Evolutionary conservation across 2,113 vertebrate species (phyloP).

Genomic region (Petrocephalus zakoni): DNA sequence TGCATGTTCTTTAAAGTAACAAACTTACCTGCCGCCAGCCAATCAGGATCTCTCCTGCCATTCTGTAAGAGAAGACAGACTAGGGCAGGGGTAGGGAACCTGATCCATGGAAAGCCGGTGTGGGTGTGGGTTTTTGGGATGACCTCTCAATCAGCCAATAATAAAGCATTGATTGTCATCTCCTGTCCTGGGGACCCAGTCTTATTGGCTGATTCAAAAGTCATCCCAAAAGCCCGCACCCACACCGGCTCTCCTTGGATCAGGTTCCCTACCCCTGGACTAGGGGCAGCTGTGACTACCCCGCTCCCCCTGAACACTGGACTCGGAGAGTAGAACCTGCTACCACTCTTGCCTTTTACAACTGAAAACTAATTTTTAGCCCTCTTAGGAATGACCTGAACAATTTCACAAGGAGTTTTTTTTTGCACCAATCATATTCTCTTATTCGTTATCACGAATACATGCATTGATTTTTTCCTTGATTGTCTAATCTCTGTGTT

Average conservation of each 20-base stretch:
- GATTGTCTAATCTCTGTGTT: not conserved
- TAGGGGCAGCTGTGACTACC: not conserved
- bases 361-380: not conserved
- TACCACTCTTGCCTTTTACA: not conserved
- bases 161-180: too few species aligned
- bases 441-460: not conserved
- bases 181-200: too few species aligned
- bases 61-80: not conserved
- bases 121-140: too few species aligned
- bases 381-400: not conserved
- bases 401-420: not conserved
- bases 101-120: too few species aligned
- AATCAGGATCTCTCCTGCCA: not conserved
- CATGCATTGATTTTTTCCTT: not conserved
- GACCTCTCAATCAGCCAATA: too few species aligned
- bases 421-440: not conserved
- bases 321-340: not conserved
- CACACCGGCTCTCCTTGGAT: too few species aligned
- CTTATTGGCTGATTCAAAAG: too few species aligned
- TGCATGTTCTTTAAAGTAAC: not conserved
- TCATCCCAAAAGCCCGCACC: too few species aligned
- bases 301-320: not conserved
- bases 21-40: not conserved
- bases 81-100: too few species aligned
- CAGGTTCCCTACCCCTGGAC: too few species aligned